A percentile compares a stretch with the other conserved stretches of the same genome.
Conservation (phyloP, 2,888 invertebrate genomes). For the Lasioglossum figueresi region DNA sequence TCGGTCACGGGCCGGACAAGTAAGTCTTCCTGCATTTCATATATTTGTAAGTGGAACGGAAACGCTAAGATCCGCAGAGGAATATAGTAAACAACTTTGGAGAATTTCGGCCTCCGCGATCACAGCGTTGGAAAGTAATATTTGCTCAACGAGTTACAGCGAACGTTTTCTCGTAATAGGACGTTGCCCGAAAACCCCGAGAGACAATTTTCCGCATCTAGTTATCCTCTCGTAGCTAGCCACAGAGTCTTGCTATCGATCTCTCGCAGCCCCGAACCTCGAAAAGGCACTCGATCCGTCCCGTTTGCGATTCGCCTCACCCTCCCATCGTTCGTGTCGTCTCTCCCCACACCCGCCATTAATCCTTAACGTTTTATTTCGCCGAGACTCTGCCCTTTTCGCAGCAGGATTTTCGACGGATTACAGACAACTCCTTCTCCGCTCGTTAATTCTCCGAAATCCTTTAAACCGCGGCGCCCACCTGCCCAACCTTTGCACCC, state of each 20-base stretch:
- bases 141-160: neutral
- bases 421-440: conserved; percentile 24
- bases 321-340: neutral
- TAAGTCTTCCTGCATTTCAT: neutral
- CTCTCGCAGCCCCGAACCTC: neutral
- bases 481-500: conserved; percentile 35
- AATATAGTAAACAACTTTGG: neutral
- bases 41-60: neutral
- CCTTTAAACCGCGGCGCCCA: conserved; percentile 35
- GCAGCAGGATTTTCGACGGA: conserved; percentile 41
- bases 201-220: neutral
- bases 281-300: conserved; percentile 10
- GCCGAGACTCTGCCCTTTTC: conserved; percentile 17
- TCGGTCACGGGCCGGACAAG: too few species aligned
- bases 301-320: neutral
- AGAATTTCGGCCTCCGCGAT: neutral
- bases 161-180: neutral
- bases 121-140: neutral
- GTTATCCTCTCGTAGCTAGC: neutral
- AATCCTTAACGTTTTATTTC: conserved; percentile 26
- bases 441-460: conserved; percentile 49
- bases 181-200: neutral
- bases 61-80: neutral
- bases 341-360: neutral
- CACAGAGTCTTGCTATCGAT: neutral